Conservation (phyloP, 2,888 invertebrate species). For the Platycheirus albimanus region DNA sequence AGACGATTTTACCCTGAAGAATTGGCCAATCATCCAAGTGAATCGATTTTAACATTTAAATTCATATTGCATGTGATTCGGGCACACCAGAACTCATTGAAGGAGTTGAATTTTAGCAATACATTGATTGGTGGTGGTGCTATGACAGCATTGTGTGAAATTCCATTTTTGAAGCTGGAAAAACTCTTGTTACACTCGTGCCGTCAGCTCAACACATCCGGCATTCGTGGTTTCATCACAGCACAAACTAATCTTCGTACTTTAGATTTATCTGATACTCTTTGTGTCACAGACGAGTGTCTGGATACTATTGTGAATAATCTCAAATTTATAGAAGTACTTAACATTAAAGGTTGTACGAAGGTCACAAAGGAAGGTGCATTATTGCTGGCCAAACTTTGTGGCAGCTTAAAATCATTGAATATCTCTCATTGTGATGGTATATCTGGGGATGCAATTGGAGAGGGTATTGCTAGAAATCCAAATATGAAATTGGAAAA, state of each 20-base stretch:
- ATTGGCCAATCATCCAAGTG: conserved; percentile 84
- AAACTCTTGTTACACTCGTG: conserved; percentile 78
- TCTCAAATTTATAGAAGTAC: conserved; percentile 84
- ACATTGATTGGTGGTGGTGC: conserved; percentile 88
- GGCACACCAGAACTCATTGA: conserved; percentile 84
- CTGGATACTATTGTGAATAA: conserved; percentile 85
- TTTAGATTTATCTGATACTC: conserved; percentile 86
- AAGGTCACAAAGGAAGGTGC: conserved; percentile 87
- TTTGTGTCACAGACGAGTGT: conserved; percentile 87
- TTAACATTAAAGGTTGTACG: conserved; percentile 86
- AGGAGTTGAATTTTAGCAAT: conserved; percentile 86
- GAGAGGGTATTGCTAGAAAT: conserved; percentile 85
- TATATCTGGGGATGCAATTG: conserved; percentile 86
- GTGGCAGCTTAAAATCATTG: conserved; percentile 84
- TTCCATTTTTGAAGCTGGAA: conserved; percentile 81
- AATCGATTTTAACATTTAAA: conserved; percentile 88
- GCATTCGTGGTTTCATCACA: conserved; percentile 77
- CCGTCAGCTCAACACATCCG: conserved; percentile 78
- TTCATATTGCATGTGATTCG: conserved; percentile 86
- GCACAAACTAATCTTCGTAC: conserved; percentile 84
- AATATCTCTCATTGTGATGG: conserved; percentile 88
- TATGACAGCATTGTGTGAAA: conserved; percentile 84
- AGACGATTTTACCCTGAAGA: conserved; percentile 87
- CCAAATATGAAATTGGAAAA: conserved; percentile 84
- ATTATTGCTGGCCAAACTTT: conserved; percentile 84